A percentile compares a stretch with the other conserved stretches of the same genome.
Evolutionary conservation across 2,797 vertebrate species (phyloP).

Genomic region (Acanthopagrus latus): DNA sequence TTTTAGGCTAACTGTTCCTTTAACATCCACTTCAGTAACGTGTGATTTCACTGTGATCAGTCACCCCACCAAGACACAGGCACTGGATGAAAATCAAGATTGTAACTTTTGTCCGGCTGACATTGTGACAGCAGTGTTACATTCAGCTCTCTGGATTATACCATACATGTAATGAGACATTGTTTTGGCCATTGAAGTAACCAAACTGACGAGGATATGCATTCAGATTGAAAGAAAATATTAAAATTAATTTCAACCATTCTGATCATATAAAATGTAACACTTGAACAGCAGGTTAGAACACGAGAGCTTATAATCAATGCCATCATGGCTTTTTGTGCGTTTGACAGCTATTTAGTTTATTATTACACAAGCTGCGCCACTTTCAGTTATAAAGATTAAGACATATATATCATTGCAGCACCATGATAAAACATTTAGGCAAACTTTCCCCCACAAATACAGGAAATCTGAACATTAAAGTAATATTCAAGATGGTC

Average conservation of each 20-base stretch:
- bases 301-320: not conserved
- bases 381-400: slow-evolving; percentile 14
- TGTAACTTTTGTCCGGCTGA: not conserved
- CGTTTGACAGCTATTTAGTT: slow-evolving; percentile 28
- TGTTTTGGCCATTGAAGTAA: not conserved
- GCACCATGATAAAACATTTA: slow-evolving; percentile 13
- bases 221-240: not conserved
- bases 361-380: slow-evolving; percentile 38
- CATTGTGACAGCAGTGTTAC: not conserved
- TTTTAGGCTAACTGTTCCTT: too few species aligned
- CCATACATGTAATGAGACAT: not conserved
- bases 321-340: slow-evolving; percentile 46
- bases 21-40: not conserved
- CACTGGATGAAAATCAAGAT: not conserved
- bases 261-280: not conserved
- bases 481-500: slow-evolving; percentile 12
- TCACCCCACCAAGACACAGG: slow-evolving; percentile 3
- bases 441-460: not conserved
- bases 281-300: not conserved
- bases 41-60: not conserved
- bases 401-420: slow-evolving; percentile 13
- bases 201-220: not conserved
- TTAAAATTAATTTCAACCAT: not conserved
- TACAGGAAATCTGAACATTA: not conserved
- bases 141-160: not conserved